Evolutionary conservation across 2,888 invertebrate species (phyloP), one percentile per base, ranked within the genome.

Genomic region (Dicyrtomina minuta): DNA sequence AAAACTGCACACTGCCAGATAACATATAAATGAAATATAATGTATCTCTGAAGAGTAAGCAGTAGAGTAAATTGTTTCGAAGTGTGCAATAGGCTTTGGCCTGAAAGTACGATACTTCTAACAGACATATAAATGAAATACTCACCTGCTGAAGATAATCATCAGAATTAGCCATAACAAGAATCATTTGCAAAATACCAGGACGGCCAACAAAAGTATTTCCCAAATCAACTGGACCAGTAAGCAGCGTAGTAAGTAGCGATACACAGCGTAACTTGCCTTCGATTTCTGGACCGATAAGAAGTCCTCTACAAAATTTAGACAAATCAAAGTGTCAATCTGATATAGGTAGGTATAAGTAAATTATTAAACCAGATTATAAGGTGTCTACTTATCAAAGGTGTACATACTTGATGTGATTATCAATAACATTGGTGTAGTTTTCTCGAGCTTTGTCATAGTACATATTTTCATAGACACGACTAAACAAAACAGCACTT

Each of bases 141-240:
- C 20, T 61, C 74, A 84, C 85, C 81, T 86, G 86, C 80, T 97
- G 94, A 0, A 96, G 83, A 15, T 86, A 77, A 80, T 96, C 93
- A n/a, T 95, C 94, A 12, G 92, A 91, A 71, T 90, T 90, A 1
- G 98, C 98, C 95, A 99, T 96, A 6, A 92, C 92, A 39, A 99
- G 84, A 82, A 99, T 95, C 91, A 99, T 95, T 82, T 96, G 92
- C 79, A 97, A 86, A 71, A 99, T 91, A 39, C 95, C 95, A 58
- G 83, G 81, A 61, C 80, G 81, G 5, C 90, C 90, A 65, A 83
- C 80, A 65, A 92, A 85, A 76, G 88, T 86, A 80, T 96, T 95
- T 17, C 98, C 99, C 53, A 96, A 91, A 81, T 98, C 97, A 59
- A 95, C 82, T 0, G 98, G 94, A 12, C 98, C 97, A 80, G 90